Percentiles rank a stretch among this genome's conserved stretches.
Evolutionary conservation across 2,888 invertebrate genomes (phyloP).

Genomic region (Coelogynopora nodosa): DNA sequence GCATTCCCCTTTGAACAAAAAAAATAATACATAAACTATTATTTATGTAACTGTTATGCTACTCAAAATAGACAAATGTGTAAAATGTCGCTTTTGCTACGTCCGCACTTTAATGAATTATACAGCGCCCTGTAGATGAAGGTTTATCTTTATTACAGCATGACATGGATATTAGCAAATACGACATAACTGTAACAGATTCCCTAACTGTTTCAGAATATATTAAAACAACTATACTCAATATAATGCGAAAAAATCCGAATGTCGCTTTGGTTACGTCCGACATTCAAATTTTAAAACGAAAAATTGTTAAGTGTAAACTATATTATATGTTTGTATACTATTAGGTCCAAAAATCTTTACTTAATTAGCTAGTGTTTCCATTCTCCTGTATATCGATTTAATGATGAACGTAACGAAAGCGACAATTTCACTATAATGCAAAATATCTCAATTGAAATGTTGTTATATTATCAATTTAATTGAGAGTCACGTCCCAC

Average conservation of each 20-base stretch:
- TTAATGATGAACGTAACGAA: neutral
- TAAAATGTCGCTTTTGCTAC: neutral
- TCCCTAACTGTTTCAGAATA: neutral
- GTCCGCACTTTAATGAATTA: neutral
- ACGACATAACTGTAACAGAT: neutral
- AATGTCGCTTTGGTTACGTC: neutral
- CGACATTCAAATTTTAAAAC: neutral
- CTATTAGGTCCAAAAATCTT: neutral
- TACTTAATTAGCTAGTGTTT: neutral
- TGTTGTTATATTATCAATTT: neutral
- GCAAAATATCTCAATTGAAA: neutral
- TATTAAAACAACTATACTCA: neutral
- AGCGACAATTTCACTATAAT: neutral
- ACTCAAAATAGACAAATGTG: neutral
- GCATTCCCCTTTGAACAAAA: neutral
- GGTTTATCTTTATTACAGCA: neutral
- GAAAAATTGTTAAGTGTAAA: neutral
- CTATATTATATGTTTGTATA: neutral
- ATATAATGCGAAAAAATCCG: neutral
- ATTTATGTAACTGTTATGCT: neutral
- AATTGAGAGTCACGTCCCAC: neutral
- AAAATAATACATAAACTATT: neutral
- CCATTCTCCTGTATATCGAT: neutral
- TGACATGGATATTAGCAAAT: neutral
- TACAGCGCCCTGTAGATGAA: neutral